Evolutionary conservation across 2,113 vertebrate species (phyloP), one percentile per base, ranked within the genome.

Genomic region (Microtus richardsoni): DNA sequence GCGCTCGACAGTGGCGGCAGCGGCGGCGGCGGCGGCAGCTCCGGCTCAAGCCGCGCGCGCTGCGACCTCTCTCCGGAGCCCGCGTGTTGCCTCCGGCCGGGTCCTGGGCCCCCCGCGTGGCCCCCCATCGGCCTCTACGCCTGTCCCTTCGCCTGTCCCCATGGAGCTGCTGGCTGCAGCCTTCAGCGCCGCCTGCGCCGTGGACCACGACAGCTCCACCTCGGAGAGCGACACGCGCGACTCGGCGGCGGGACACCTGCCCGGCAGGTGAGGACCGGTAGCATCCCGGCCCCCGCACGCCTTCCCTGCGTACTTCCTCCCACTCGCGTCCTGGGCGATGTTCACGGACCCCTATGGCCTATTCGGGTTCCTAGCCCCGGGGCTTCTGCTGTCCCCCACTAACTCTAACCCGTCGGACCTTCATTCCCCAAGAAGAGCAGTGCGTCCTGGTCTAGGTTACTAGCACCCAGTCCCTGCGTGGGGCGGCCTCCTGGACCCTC

Each of bases 131-230:
- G 94, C 85, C 70, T 74, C 90, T 6, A 83, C 47, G 52, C 86
- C 88, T 39, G 58, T 62, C 94, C 83, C 36, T 89, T 89, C 94
- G 60, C 97, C 78, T 58, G 88, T 89, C 94, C 96, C 95, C 93
- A 98, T 98, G 98, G 98, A 98, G 98, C 98, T 98, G 71, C 97
- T 98, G 96, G 98, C 98, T 73, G 98, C 98, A n/a, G 98, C 98
- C 21, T 98, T 98, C 96, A 98, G 98, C 97, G 98, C 98, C 75
- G 98, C 98, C 92, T 98, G 98, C 97, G 98, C 98, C 24, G 95
- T 98, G 94, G 98, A 98, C 95, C 98, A 98, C 92, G 98, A 98
- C 88, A 97, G 98, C 91, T 97, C 97, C 68, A 85, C 97, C 82
- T 97, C 97, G 47, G 98, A 98, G 66, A 98, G 97, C 95, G 97